Base-by-base conservation (phyloP, 1,140 invertebrate species). In the Penaeus chinensis region DNA sequence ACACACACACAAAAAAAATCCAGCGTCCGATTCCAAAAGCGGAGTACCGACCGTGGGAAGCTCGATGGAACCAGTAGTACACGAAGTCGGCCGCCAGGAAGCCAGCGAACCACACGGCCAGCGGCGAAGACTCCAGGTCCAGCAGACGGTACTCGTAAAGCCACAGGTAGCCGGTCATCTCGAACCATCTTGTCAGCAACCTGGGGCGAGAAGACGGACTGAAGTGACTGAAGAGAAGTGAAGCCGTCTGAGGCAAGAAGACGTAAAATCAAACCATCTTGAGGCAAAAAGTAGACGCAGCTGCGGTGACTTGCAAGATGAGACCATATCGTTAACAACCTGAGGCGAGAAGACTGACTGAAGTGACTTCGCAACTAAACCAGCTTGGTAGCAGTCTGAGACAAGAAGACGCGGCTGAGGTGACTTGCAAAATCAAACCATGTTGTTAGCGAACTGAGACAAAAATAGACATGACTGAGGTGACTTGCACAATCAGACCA, bases 51-150 rank as follows among this genome's bases (percentile, higher is more conserved):
- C 86, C 84, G 60, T 92, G 91, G 91, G 96, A 96, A 61, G 95
- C 95, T 92, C 97, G 93, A 91, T 98, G 97, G 89, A 97, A 94
- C 97, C 97, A 98, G 92, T 98, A 98, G 91, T 98, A 98, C 89
- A 95, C 95, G 89, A 98, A 96, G 91, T 98, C 97, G 0, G 97
- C 95, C 4, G 94, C 94, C 16, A 98, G 85, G 0, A 96, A 95
- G 0, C 95, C 95, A 2, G 95, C 89, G 88, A 95, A 95, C 96
- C 96, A 98, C 1, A 96, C 97, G 86, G 94, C 92, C 0, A 94
- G 91, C 1, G 94, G 95, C 91, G 97, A 93, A 96, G 96, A 97
- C 0, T 95, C 94, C 62, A 98, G 91, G 80, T 95, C 94, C 1
- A 87, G 19, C 60, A 94, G 92, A 27, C 96, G 63, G 82, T 95